Base-by-base conservation (phyloP, 2,888 invertebrate genomes). In the Noctua janthina region DNA sequence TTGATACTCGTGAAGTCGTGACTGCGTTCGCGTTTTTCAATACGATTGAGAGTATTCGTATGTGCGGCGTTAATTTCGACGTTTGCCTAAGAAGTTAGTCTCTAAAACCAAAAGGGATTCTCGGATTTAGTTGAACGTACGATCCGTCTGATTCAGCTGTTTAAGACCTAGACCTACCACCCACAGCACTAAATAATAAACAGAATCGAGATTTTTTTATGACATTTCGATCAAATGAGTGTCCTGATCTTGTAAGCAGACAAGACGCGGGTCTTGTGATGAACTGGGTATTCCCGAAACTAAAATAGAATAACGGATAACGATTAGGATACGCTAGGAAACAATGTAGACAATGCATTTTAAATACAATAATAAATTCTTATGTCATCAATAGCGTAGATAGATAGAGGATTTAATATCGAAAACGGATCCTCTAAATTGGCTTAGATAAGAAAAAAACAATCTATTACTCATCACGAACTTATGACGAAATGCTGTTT, bases 261-360 rank as follows among this genome's bases (percentile, higher is more conserved):
- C 54, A 79, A 35, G 68, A 68, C 70, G 54, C n/a, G 59, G 56
- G 56, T 68, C 69, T 43, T 35, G n/a, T 88, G 87, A 88, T 73
- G 82, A 78, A 87, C 77, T 73, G 88, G 86, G 85, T 66, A 82
- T 87, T 88, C 86, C 84, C 86, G 5, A 87, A 76, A 78, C 68
- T 23, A n/a, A 54, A 71, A 68, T 70, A 74, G 68, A n/a, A 39
- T 77, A 74, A 74, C 35, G 72, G 75, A 75, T 67, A 74, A 66
- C 72, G 68, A 64, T 81, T 59, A 73, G 59, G 39, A 76, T 56
- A 62, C 74, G 15, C 66, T 79, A 54, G 6, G 51, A 68, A 51
- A 66, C 46, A 77, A 79, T 51, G 15, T 51, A 74, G 67, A 54
- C 71, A 35, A 43, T n/a, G 64, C 35, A 75, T 68, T 74, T 56